These are phyloP conservation scores for Allolobophora icterica DNA, from an alignment of 2,888 invertebrate genomes.

Conservation along the genomic window DNA sequence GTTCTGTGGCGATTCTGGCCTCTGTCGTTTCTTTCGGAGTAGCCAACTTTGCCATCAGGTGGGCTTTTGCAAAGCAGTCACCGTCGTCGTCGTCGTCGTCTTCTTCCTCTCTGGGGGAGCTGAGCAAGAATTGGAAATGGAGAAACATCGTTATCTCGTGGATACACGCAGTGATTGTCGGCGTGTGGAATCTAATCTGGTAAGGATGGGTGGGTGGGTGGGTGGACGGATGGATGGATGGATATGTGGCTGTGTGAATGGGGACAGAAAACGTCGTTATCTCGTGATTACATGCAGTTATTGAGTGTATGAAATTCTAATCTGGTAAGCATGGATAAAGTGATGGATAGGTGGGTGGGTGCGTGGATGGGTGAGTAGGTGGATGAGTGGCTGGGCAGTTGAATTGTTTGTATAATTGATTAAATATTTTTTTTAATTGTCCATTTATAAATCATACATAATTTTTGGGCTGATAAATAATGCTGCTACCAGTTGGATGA, in stretches of 20 bases:
- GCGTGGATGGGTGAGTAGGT: no score
- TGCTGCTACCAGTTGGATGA: not conserved
- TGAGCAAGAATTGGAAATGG: slow-evolving; percentile 18
- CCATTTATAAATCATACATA: not conserved
- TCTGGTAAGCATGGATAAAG: not conserved
- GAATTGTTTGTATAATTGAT: not conserved
- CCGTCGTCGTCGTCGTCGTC: not conserved
- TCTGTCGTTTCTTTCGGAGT: not conserved
- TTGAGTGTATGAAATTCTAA: no score
- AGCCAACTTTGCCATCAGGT: not conserved
- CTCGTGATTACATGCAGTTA: no score
- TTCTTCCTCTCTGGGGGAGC: not conserved
- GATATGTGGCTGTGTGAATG: not conserved
- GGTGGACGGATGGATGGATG: not conserved
- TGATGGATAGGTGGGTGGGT: no score
- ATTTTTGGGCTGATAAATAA: not conserved
- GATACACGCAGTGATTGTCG: slow-evolving; percentile 17
- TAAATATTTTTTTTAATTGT: not conserved
- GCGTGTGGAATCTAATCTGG: slow-evolving; percentile 21
- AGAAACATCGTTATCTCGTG: slow-evolving; percentile 20
- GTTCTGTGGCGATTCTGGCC: not conserved
- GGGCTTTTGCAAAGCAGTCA: not conserved
- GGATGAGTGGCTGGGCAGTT: not conserved
- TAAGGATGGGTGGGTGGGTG: not conserved
- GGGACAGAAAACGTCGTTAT: not conserved